Evolutionary conservation across 2,113 vertebrate species (phyloP).

Genomic region (cat (Felis catus)): F.catus_Fca126_mat1.0 CM031425.1:34987501-34988000

Average conservation of each 20-base stretch:
- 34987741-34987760: not conserved
- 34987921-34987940: not conserved
- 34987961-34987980: not conserved
- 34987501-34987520: constrained; percentile 95
- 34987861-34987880: not conserved
- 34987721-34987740: rapidly evolving
- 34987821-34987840: not conserved
- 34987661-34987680: constrained; percentile 97
- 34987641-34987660: constrained; percentile 96
- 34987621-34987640: constrained; percentile 99
- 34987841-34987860: not conserved
- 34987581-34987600: constrained; percentile 89
- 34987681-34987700: constrained; percentile 95
- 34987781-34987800: rapidly evolving
- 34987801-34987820: rapidly evolving
- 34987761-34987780: not conserved
- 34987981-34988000: not conserved
- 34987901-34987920: not conserved
- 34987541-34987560: constrained; percentile 89
- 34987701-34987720: constrained; percentile 89
- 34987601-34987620: constrained; percentile 90
- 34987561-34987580: constrained; percentile 92
- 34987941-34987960: not conserved
- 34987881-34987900: not conserved
- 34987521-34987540: constrained; percentile 93